Base-by-base conservation (phyloP, 1,140 invertebrate species). In the Venustaconcha ellipsiformis region DNA sequence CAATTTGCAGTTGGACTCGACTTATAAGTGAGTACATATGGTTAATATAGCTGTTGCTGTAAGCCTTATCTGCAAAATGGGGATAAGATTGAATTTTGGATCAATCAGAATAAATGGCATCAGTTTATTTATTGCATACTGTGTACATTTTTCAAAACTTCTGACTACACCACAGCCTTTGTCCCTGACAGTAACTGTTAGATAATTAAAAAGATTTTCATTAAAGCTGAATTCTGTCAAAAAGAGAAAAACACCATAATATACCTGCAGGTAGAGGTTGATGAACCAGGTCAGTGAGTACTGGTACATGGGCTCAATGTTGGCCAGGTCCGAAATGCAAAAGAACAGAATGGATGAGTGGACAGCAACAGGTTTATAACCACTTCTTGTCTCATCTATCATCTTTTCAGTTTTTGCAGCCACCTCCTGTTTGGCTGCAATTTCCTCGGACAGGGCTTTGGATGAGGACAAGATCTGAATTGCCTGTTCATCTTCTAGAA, bases 241-340 rank as follows among this genome's bases (percentile, higher is more conserved):
- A 6, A 60, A 60, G 20, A 2, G 4, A 18, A 60, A 60, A 3
- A 23, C 58, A n/a, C 17, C 2, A 6, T 14, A 14, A 69, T 78
- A 81, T 88, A 92, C 89, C 84, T 88, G 87, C 55, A 90, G 78
- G 76, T 90, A 90, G 1, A 90, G 80, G 79, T 90, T 90, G 80
- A 90, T 90, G 76, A 90, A 90, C 89, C 89, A 90, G 14, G 83
- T 89, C 6, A 90, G 86, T 4, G 89, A 90, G 75, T 90, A 90
- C 83, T 90, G 89, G 82, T 90, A 90, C 89, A 90, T 90, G 67
- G 89, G 89, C 74, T 90, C 89, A 63, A 90, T 90, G 77, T 89
- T 89, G 73, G 89, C 88, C 20, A 90, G 78, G 68, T 90, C 89
- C n/a, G 89, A 89, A 65, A 90, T 90, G 74, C 88, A 90, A 83